Evolutionary conservation across 2,888 invertebrate genomes (phyloP).

Genomic region (Hirtodrosophila confusa): DNA sequence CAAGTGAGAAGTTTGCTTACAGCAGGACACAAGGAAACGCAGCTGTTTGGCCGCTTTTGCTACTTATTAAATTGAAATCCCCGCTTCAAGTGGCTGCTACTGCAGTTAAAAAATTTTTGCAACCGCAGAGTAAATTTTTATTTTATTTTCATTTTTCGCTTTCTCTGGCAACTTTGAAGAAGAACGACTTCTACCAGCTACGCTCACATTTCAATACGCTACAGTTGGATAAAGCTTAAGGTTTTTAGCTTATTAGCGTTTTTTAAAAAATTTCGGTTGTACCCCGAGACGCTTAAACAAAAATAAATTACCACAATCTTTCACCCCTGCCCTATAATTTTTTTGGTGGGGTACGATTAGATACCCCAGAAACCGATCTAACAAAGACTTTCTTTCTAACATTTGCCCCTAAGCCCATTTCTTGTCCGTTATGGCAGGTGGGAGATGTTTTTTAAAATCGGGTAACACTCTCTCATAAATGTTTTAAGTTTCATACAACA

Average conservation of each 20-base stretch:
- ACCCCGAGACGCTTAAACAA: no score
- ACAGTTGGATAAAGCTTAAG: neutral
- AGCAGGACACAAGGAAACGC: conserved; percentile 46
- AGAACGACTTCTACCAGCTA: conserved; percentile 3
- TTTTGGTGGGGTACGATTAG: no score
- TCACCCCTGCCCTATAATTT: no score
- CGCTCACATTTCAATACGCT: conserved; percentile 17
- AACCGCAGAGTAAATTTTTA: conserved; percentile 53
- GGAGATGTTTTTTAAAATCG: no score
- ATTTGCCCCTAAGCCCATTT: no score
- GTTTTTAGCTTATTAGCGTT: neutral
- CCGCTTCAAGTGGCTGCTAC: conserved; percentile 53
- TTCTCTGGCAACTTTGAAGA: conserved; percentile 22
- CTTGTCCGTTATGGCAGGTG: no score
- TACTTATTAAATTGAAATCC: conserved; percentile 82
- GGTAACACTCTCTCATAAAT: no score
- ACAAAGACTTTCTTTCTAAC: no score
- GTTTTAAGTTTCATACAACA: no score
- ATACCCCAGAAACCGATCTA: no score
- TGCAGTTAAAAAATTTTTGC: conserved; percentile 58
- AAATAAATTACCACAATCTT: no score
- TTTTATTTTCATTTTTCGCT: conserved; percentile 45
- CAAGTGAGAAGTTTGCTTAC: conserved; percentile 1
- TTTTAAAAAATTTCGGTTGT: neutral
- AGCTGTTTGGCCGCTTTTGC: conserved; percentile 71